Evolutionary conservation across 1,140 invertebrate genomes (phyloP), one percentile per base, ranked within the genome.

Genomic region (Heliothis subflexa): DNA sequence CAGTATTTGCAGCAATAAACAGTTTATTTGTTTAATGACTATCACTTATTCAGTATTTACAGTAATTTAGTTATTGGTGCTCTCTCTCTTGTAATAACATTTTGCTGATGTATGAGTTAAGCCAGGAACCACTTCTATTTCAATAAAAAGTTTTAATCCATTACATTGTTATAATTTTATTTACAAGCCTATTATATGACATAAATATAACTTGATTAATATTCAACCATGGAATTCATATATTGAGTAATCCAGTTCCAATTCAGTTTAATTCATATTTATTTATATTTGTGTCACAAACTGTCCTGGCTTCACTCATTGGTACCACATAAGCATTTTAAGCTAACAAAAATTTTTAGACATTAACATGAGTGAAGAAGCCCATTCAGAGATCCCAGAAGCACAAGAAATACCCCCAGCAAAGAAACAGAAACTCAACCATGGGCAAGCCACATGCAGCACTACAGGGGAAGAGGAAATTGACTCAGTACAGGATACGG

Each of bases 341-440:
- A 78, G 61, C 16, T 70, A 74, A 70, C 21, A 50, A 72, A 80
- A 79, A 78, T 80, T 85, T 88, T 83, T 88, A 87, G 81, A 83
- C 81, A 88, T 76, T 47, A 75, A 81, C 75, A 91, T 93, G 90
- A 87, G 83, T 81, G 83, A 86, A 18, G 79, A 81, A 9, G 25
- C 49, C 25, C 55, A 72, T 40, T 81, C 16, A 1, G 81, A 79
- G 13, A 14, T 62, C 16, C 89, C 87, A 52, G 84, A 33, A 33
- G 33, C 7, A 7, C 33, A 33, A 33, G 33, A 33, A 7, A 33
- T 33, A 33, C 33, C 33, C 3, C 33, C 88, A 40, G 84, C 79
- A 33, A 84, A 84, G 70, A 88, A 84, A 50, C 81, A 80, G 40
- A 91, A 86, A 59, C 9, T 86, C 2, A 79, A 86, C 18, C 49